Conservation (phyloP, 2,113 vertebrate genomes). For the Tupaia chinensis region DNA sequence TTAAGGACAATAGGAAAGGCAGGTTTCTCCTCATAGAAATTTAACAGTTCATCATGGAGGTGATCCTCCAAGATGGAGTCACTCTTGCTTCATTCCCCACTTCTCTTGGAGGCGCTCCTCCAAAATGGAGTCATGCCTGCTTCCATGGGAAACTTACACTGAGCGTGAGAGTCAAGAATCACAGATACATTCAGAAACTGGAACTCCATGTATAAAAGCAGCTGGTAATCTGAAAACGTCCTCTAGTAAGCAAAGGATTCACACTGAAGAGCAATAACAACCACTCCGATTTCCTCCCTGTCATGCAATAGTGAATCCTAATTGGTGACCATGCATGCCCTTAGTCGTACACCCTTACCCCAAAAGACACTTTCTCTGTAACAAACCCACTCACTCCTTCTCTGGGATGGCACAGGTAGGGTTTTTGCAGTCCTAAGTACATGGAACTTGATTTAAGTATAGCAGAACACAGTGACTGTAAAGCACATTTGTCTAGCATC, state of each 20-base stretch:
- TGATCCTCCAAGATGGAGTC: no score
- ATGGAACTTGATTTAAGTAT: neutral
- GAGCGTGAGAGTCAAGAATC: neutral
- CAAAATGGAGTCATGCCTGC: no score
- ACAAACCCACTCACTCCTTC: neutral
- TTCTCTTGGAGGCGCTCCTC: no score
- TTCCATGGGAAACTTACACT: neutral
- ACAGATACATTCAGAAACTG: neutral
- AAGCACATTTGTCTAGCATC: neutral
- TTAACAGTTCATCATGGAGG: no score
- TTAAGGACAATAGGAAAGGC: no score
- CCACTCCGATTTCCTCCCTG: neutral
- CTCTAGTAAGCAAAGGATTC: neutral
- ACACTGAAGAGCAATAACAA: accelerated
- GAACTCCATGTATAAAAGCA: neutral
- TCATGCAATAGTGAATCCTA: neutral
- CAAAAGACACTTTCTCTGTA: neutral
- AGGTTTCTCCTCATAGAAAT: no score
- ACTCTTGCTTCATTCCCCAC: no score
- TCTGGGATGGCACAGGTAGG: neutral
- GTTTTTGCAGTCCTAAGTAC: neutral
- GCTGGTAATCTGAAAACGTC: no score
- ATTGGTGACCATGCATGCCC: neutral
- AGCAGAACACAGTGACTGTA: neutral
- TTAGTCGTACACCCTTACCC: neutral